A percentile compares a stretch with the other conserved stretches of the same genome.
Conservation (phyloP, 2,113 vertebrate species). For the Glaucidium brasilianum region DNA sequence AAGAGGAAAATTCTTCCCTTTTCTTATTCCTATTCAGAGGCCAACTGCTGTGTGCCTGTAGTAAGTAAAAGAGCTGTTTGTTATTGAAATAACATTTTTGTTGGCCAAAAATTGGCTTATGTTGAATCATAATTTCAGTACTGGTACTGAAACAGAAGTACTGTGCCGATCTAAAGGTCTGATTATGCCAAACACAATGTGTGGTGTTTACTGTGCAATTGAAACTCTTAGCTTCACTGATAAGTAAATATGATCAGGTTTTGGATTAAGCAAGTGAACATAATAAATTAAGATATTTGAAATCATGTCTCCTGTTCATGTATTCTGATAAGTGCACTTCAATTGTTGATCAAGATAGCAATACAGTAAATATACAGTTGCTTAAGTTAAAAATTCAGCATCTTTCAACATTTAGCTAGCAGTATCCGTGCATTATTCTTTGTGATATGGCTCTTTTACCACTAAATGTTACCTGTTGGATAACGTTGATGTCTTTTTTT, state of each 20-base stretch:
- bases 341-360: conserved; percentile 18
- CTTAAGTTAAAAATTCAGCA: conserved; percentile 3
- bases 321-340: neutral
- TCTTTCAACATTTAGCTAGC: neutral
- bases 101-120: neutral
- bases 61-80: neutral
- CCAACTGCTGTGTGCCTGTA: neutral
- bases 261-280: conserved; percentile 22
- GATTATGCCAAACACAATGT: conserved; percentile 5
- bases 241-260: conserved; percentile 23
- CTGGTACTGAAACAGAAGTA: neutral
- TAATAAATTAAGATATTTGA: neutral
- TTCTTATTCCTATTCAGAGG: neutral
- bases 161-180: neutral
- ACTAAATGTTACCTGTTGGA: neutral
- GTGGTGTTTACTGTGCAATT: conserved; percentile 2
- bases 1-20: neutral
- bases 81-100: neutral
- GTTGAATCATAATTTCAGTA: neutral
- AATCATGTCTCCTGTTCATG: neutral
- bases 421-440: neutral
- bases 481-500: neutral
- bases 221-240: conserved; percentile 22
- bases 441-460: neutral
- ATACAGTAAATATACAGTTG: neutral